phyloP scores from a whole-genome alignment of 2,113 vertebrate species.

The Chloebia gouldiae region DNA sequence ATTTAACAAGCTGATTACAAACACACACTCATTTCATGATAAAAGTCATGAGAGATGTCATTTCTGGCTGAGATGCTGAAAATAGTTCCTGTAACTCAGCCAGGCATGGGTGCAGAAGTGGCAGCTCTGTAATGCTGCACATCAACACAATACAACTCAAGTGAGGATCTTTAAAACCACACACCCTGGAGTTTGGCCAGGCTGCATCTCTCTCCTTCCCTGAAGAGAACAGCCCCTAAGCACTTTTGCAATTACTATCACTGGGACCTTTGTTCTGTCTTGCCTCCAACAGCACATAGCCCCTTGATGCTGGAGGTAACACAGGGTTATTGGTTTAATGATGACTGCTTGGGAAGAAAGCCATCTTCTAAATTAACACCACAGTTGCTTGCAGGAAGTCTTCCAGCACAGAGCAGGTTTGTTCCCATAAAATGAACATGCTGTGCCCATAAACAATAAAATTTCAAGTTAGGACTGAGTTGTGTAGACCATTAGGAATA shows the following conservation, averaged over 20 bases:
- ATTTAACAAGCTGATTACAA: constrained; percentile 25
- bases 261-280: constrained; percentile 51
- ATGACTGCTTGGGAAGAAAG: constrained; percentile 50
- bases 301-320: constrained; percentile 44
- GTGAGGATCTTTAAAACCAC: constrained; percentile 19
- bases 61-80: neutral
- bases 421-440: constrained; percentile 40
- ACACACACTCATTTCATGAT: neutral
- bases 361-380: constrained; percentile 48
- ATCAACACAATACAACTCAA: neutral
- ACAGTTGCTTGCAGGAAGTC: neutral
- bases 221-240: constrained; percentile 37
- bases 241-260: neutral
- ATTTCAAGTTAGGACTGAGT: neutral
- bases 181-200: neutral
- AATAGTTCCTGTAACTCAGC: neutral
- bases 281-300: constrained; percentile 25
- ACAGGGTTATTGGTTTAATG: constrained; percentile 28
- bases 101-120: constrained; percentile 22
- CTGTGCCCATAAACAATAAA: constrained; percentile 25
- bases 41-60: neutral
- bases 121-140: neutral
- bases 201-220: neutral
- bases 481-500: neutral
- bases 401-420: constrained; percentile 45